Evolutionary conservation across 2,797 vertebrate genomes (phyloP), one percentile per base, ranked within the genome.

Genomic region (Falco concolor): DNA sequence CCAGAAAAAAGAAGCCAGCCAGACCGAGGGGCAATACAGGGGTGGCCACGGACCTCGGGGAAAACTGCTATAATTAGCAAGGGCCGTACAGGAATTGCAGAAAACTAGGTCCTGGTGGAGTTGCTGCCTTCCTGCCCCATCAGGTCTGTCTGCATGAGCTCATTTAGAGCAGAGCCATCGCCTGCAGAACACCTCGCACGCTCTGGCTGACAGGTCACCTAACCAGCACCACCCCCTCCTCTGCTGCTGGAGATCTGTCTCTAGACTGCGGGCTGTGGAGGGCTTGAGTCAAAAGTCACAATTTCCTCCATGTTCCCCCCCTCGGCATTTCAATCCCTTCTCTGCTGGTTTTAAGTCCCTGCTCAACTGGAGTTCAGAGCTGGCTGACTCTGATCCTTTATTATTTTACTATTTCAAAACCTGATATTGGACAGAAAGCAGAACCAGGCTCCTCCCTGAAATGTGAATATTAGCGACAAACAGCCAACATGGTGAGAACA

Each of bases 131-230:
- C 84, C 52, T 85, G 56, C 32, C 44, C 69, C 27, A 1, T 24
- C 69, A 27, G 42, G 1, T 52, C 50, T 0, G 0, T 3, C 50
- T 0, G 0, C 3, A 3, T 27, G 4, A 8, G 38, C 65, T 68
- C 8, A 0, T 8, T 32, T 8, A 6, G 50, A 83, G 68, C 12
- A 12, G 49, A 84, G 59, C 32, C 60, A 30, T 25, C 1, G 0
- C 24, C 81, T 12, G 27, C 56, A 49, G 59, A 45, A 16, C 57
- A 27, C 24, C 40, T 32, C 5, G 0, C 24, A 44, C 32, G 8
- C 6, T n/a, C 36, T 28, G 49, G 16, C 28, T 3, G 25, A 24
- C 1, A 1, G 27, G 24, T n/a, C 86, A 54, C 34, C 57, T 32
- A 32, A 30, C 11, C 68, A 64, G 5, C 40, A 60, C 0, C 6